A percentile compares a stretch with the other conserved stretches of the same genome.
These are phyloP conservation scores for Nyctalus aviator DNA, from an alignment of 2,797 vertebrate genomes.

Conservation along the genomic window DNA sequence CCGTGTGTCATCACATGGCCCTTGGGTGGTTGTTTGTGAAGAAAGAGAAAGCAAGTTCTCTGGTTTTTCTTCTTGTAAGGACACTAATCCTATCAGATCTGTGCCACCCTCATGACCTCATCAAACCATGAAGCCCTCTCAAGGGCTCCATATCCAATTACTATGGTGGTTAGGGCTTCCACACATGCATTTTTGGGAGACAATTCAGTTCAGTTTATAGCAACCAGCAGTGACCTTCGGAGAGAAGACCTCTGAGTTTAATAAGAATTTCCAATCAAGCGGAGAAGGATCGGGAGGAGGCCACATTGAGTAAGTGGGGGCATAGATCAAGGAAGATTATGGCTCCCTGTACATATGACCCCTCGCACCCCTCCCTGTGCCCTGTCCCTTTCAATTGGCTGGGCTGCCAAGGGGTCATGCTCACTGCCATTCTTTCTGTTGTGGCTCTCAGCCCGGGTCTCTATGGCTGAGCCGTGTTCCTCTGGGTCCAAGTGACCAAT, in stretches of 20 bases:
- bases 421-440: neutral
- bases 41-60: neutral
- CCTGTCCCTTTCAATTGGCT: neutral
- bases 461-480: conserved; percentile 25
- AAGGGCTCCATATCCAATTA: neutral
- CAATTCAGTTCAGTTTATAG: neutral
- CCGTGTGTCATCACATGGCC: neutral
- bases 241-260: neutral
- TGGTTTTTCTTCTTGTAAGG: neutral
- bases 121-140: neutral
- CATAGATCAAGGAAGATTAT: neutral
- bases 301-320: neutral
- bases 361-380: neutral
- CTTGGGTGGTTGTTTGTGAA: neutral
- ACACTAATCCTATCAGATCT: neutral
- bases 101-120: neutral
- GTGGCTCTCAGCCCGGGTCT: neutral
- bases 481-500: conserved; percentile 31
- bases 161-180: neutral
- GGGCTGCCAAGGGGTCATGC: fast-evolving
- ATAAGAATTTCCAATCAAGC: neutral
- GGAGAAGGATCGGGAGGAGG: neutral
- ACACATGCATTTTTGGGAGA: neutral
- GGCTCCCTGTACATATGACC: neutral
- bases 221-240: neutral